Percentiles rank a stretch among this genome's conserved stretches.
These are phyloP conservation scores for Pomatorhinus ruficollis DNA, from an alignment of 2,113 vertebrate species.

Conservation along the genomic window DNA sequence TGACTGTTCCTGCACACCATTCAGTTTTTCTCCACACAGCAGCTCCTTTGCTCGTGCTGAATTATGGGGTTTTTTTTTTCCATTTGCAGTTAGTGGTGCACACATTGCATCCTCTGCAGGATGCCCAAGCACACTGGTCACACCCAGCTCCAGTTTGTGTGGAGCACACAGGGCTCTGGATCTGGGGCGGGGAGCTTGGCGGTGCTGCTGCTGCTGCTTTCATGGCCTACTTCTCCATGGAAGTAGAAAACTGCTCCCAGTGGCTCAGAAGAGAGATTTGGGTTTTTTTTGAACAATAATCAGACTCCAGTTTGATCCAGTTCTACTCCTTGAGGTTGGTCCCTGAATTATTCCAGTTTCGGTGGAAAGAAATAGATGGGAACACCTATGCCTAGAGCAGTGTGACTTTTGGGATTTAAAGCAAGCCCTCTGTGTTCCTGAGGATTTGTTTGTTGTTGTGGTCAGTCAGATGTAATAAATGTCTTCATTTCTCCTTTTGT, in stretches of 20 bases:
- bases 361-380: not conserved
- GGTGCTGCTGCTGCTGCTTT: not conserved
- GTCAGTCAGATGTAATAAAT: not conserved
- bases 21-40: not conserved
- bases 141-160: not conserved
- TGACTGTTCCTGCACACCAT: not conserved
- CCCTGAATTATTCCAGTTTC: not conserved
- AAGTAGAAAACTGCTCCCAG: not conserved
- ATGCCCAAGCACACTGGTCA: fast-evolving
- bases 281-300: not conserved
- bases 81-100: not conserved
- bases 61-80: not conserved
- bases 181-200: not conserved
- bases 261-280: not conserved
- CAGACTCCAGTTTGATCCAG: not conserved
- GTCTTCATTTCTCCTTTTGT: not conserved
- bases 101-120: fast-evolving
- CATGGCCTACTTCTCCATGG: not conserved
- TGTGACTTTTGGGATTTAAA: not conserved
- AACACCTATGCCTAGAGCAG: not conserved
- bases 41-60: not conserved
- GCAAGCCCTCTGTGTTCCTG: not conserved
- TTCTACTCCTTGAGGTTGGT: not conserved
- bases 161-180: not conserved
- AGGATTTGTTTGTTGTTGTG: not conserved